These are phyloP conservation scores for Stylophora pistillata DNA, from an alignment of 64 coral and sea anemone species.

Conservation along the genomic window DNA sequence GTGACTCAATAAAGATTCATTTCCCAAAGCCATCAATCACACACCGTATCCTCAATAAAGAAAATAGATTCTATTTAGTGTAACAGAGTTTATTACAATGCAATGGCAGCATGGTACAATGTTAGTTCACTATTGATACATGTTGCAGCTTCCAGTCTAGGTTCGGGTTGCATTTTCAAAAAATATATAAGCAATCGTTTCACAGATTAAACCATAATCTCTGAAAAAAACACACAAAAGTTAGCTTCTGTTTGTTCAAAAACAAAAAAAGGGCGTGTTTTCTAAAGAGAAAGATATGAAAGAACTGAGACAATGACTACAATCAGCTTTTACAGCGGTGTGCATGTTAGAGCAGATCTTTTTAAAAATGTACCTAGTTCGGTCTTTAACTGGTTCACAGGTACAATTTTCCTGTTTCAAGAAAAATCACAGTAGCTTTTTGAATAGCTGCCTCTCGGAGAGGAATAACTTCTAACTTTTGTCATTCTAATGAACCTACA, in stretches of 20 bases:
- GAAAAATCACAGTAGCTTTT: neutral
- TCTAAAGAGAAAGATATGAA: too few relatives aligned
- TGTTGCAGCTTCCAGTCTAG: too few relatives aligned
- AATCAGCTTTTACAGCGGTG: too few relatives aligned
- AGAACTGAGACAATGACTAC: too few relatives aligned
- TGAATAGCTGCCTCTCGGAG: neutral
- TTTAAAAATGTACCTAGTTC: neutral
- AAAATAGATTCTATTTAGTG: neutral
- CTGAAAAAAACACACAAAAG: too few relatives aligned
- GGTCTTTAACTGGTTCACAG: neutral
- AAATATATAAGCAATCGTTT: too few relatives aligned
- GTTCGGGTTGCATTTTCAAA: too few relatives aligned
- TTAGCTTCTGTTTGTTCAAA: too few relatives aligned
- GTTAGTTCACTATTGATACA: neutral
- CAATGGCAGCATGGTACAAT: neutral
- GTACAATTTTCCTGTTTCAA: neutral
- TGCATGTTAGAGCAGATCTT: too few relatives aligned
- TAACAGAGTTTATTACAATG: neutral
- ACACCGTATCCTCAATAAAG: neutral
- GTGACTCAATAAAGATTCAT: slow-evolving; percentile 11
- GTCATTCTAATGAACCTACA: neutral
- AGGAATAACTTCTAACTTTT: slow-evolving; percentile 2
- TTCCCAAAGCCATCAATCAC: neutral
- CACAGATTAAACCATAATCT: too few relatives aligned
- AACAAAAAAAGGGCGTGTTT: too few relatives aligned